A percentile compares a stretch with the other conserved stretches of the same genome.
phyloP scores from a whole-genome alignment of 1,140 invertebrate species.

The Hormaphis cornu region DNA sequence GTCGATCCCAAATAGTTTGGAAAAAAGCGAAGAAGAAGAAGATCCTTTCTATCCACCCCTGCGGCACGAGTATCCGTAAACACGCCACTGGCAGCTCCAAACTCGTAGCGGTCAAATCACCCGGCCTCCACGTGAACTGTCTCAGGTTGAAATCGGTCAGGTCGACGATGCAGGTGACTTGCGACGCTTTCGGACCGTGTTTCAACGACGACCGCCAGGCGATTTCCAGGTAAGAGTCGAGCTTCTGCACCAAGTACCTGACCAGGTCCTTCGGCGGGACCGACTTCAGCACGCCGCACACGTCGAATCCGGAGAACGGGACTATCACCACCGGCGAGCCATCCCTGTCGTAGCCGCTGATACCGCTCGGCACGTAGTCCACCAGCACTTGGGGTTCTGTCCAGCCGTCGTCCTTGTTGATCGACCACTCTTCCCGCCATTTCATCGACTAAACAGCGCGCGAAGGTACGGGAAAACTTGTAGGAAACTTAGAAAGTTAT shows the following conservation, averaged over 20 bases:
- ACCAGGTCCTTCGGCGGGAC: slow-evolving; percentile 63
- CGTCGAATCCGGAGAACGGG: slow-evolving; percentile 62
- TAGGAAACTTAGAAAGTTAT: background rate
- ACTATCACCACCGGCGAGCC: slow-evolving; percentile 71
- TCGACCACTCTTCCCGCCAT: slow-evolving; percentile 68
- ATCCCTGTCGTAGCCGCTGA: slow-evolving; percentile 70
- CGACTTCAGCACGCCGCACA: slow-evolving; percentile 70
- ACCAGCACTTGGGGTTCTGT: slow-evolving; percentile 58
- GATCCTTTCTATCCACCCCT: too few species aligned
- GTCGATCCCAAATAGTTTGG: too few species aligned
- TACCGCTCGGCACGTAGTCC: slow-evolving; percentile 65
- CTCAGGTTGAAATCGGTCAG: slow-evolving; percentile 74
- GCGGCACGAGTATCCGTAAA: too few species aligned
- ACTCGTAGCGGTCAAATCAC: slow-evolving; percentile 41
- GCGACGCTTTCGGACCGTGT: slow-evolving; percentile 49
- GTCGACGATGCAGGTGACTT: slow-evolving; percentile 71
- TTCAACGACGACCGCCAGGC: slow-evolving; percentile 51
- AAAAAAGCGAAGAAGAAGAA: too few species aligned
- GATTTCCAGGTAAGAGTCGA: slow-evolving; percentile 46
- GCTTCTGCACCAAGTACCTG: slow-evolving; percentile 49
- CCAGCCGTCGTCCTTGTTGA: slow-evolving; percentile 60
- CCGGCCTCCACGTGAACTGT: slow-evolving; percentile 76
- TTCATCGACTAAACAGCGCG: slow-evolving; percentile 52
- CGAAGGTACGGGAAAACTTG: background rate
- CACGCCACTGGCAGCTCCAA: too few species aligned